These are phyloP conservation scores for Prionailurus viverrinus DNA, from an alignment of 2,113 vertebrate genomes.

Conservation along the genomic window DNA sequence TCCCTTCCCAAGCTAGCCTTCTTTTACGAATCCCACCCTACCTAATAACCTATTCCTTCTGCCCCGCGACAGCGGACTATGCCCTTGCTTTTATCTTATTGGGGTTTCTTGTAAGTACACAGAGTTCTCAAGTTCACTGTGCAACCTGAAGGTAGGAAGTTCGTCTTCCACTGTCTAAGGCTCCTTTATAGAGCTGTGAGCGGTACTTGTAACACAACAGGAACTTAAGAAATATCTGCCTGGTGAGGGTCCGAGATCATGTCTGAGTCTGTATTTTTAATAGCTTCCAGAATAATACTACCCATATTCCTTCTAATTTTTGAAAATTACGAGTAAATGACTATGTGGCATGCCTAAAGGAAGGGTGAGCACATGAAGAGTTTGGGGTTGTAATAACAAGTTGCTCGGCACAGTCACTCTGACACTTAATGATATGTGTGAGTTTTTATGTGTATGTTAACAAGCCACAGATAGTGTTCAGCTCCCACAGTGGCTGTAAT, in stretches of 20 bases:
- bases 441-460: slow-evolving; percentile 26
- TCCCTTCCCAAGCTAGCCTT: neutral
- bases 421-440: neutral
- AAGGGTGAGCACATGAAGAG: neutral
- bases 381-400: slow-evolving; percentile 11
- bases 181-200: neutral
- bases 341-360: neutral
- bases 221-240: neutral
- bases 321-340: slow-evolving; percentile 18
- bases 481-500: slow-evolving; percentile 29
- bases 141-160: neutral
- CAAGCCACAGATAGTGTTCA: neutral
- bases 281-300: slow-evolving; percentile 53
- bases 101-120: neutral
- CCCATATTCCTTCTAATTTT: neutral
- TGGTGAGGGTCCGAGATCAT: neutral
- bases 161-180: neutral
- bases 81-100: neutral
- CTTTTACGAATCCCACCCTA: neutral
- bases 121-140: neutral
- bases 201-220: neutral
- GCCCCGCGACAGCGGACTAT: neutral
- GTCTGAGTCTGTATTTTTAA: slow-evolving; percentile 18
- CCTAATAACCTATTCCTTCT: neutral
- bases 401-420: neutral